Base-by-base conservation (phyloP, 2,888 invertebrate species). In the Thereva unica region DNA sequence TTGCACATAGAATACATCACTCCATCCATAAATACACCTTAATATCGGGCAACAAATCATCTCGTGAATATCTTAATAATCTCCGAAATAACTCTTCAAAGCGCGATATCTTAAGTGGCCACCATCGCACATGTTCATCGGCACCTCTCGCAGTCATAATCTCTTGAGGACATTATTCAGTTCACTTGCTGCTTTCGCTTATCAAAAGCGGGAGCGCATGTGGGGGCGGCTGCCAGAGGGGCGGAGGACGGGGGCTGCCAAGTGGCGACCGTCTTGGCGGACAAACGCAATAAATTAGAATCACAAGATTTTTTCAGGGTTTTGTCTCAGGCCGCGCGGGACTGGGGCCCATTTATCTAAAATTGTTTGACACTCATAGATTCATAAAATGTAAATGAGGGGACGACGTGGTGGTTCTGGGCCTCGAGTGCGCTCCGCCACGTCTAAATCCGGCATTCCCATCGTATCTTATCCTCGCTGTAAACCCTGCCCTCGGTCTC, bases 321-420 rank as follows among this genome's bases (percentile, higher is more conserved):
- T 64, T 57, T 50, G 47, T 23, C 37, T 47, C n/a, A 12, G 53
- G 23, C 23, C 66, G 49, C 45, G 45, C 49, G 52, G 57, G 49
- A 56, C 65, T 66, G 47, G 52, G 57, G 45, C 59, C 65, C 67
- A 70, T 70, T 70, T 69, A 70, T 70, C 68, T 70, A 67, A 69
- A 67, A 69, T 66, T 70, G 70, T 70, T 69, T 70, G 70, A 70
- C 70, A 70, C 66, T 69, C 68, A 68, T 67, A 67, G 70, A 70
- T 68, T 69, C 69, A 69, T 69, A 69, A 69, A 69, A 69, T 69
- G 67, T 69, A 69, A 69, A 69, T 69, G 65, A 69, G 63, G 66
- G 54, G 45, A 53, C 47, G 55, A 45, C 52, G 68, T 56, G 66
- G 50, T 66, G 23, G 23, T 23, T 23, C 23, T 23, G 23, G 23